Percentiles rank a stretch among this genome's conserved stretches.
phyloP scores from a whole-genome alignment of 2,797 vertebrate species.

The Trichosurus vulpecula region DNA sequence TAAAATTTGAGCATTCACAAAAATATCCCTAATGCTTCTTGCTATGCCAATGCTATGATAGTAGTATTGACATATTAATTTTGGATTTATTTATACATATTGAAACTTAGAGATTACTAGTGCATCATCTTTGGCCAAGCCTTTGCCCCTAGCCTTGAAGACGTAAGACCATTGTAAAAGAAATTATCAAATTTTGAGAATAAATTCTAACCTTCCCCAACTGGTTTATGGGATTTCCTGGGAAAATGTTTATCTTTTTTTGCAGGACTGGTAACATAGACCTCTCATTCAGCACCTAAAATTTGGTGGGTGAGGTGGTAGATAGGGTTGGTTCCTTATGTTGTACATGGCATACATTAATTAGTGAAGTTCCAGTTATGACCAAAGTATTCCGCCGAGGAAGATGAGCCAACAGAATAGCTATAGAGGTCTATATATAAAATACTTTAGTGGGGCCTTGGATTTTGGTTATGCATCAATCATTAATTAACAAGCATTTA shows the following conservation, averaged over 20 bases:
- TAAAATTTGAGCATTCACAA: background rate
- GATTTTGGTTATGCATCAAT: background rate
- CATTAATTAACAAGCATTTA: background rate
- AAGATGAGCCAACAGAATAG: background rate
- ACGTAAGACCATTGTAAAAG: background rate
- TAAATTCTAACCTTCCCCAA: background rate
- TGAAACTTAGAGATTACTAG: background rate
- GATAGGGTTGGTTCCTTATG: background rate
- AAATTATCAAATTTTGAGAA: background rate
- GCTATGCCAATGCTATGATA: background rate
- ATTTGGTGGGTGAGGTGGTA: background rate
- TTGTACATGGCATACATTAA: background rate
- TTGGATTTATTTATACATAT: background rate
- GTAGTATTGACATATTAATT: background rate
- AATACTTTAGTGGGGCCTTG: background rate
- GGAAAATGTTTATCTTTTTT: background rate
- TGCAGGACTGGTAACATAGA: background rate
- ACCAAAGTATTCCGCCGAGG: background rate
- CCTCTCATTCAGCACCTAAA: background rate
- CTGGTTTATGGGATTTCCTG: background rate
- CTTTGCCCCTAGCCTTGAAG: background rate
- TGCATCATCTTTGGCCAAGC: background rate
- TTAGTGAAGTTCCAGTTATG: background rate
- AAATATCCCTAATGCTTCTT: background rate
- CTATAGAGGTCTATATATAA: background rate